Base-by-base conservation (phyloP, 2,888 invertebrate species). In the Folsomia manolachei region DNA sequence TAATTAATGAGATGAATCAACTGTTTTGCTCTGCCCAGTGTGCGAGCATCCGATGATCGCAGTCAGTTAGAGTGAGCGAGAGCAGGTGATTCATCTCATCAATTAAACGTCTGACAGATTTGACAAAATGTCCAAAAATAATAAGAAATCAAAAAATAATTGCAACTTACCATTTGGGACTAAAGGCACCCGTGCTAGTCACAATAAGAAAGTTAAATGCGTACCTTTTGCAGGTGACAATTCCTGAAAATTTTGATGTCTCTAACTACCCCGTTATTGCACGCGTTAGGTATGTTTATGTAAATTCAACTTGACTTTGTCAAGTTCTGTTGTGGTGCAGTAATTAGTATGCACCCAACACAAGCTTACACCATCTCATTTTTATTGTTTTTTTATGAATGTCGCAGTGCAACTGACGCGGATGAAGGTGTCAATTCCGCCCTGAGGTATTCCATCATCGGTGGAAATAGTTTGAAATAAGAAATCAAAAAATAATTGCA, bases 391-490 rank as follows among this genome's bases (percentile, higher is more conserved):
- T n/a, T n/a, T n/a, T n/a, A n/a, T n/a, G n/a, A n/a, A 39, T 39
- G 14, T 14, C 4, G n/a, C 21, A 90, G 92, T 81, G 98, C 98
- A 0, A 90, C 90, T 0, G 99, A 99, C 84, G 91, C 91, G 0
- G 99, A 99, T 84, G 89, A 92, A 68, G 97, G 96, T 0, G 88
- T 90, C 27, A 98, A 99, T 84, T 94, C 95, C 1, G 94, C 93
- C 0, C 91, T 99, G 71, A 88, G 96, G 64, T 97, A 95, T 85
- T 94, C 94, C 18, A 94, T 98, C 80, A 96, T 97, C 79, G 95
- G 97, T 9, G 96, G 97, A 25, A 97, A 97, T 85, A 92, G n/a
- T n/a, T n/a, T n/a, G n/a, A n/a, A 63, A 62, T 65, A 61, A 68
- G 39, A 65, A 52, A 62, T 21, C 69, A 26, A 62, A 64, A 63